phyloP scores from a whole-genome alignment of 2,888 invertebrate species.

The Leptopilina myrica region DNA sequence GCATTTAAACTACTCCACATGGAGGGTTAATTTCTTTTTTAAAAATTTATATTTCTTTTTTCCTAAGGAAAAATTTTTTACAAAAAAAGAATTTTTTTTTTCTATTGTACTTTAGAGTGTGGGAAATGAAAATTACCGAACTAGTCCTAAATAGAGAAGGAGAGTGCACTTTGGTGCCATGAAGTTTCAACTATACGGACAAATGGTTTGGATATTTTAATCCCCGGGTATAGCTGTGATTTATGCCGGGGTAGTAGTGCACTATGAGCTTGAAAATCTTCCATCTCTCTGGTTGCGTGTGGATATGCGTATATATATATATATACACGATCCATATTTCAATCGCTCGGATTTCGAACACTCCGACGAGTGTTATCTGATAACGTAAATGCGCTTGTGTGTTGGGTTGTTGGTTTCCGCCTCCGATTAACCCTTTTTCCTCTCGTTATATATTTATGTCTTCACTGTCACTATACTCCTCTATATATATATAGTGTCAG shows the following conservation, averaged over 20 bases:
- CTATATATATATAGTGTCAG: neutral
- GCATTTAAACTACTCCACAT: slow-evolving; percentile 32
- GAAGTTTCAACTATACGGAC: slow-evolving; percentile 66
- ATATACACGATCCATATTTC: slow-evolving; percentile 25
- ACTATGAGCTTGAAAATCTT: slow-evolving; percentile 20
- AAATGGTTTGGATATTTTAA: slow-evolving; percentile 71
- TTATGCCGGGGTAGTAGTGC: slow-evolving; percentile 43
- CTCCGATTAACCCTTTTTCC: slow-evolving; percentile 41
- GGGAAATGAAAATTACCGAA: slow-evolving; percentile 43
- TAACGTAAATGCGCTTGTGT: slow-evolving; percentile 21
- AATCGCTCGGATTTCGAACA: slow-evolving; percentile 39
- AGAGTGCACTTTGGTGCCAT: slow-evolving; percentile 55
- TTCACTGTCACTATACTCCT: slow-evolving; percentile 3
- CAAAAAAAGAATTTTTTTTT: too few species aligned
- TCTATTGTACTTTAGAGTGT: too few species aligned
- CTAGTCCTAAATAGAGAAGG: slow-evolving; percentile 55
- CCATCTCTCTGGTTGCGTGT: slow-evolving; percentile 28
- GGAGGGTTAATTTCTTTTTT: slow-evolving; percentile 1
- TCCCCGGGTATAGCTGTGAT: slow-evolving; percentile 63
- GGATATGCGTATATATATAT: neutral
- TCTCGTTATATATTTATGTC: slow-evolving; percentile 26
- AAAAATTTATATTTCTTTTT: neutral
- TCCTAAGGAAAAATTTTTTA: too few species aligned
- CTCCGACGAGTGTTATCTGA: slow-evolving; percentile 29
- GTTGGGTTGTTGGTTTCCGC: slow-evolving; percentile 12